Base-by-base conservation (phyloP, 2,113 vertebrate species). In the Telmatochromis brichardi region DNA sequence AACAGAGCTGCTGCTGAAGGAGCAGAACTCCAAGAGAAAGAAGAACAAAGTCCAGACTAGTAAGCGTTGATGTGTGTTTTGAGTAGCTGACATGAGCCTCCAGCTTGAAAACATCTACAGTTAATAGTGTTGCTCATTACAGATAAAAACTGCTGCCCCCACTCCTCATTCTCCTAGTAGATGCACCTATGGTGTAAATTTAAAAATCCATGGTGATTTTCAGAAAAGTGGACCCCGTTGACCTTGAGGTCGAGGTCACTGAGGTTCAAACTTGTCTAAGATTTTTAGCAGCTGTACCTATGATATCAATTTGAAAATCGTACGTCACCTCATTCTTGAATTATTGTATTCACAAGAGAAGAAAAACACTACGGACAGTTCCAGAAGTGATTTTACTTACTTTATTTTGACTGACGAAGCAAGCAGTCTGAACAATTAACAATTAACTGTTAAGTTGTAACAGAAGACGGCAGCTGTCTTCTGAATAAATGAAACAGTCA, bases 11-110 rank as follows among this genome's bases (percentile, higher is more conserved):
- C 94, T 99, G 63, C 87, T 99, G 3, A 99, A 97, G 98, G 98
- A 99, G 91, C 99, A 98, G 98, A 98, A 98, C 2, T 95, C 97
- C 0, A 98, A 98, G 92, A 97, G 93, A 68, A 98, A 98, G 95
- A 98, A 98, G 91, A 93, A 97, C 60, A 98, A 97, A 91, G 98
- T 98, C 60, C 26, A 95, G 97, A 5, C 98, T 89, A 99, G 98
- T 15, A 42, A 42, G 21, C 0, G 13, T 6, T 71, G 2, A 10
- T 73, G 21, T 23, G 35, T 45, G 68, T 73, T 73, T 45, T 73
- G 13, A 45, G 37, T 17, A 45, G 40, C 23, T 73, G 40, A 45
- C 21, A 45, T 73, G 40, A 45, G 21, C 5, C 37, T 73, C 40
- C 8, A 73, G 37, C 21, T 26, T 45, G 21, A 73, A 73, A 45